Evolutionary conservation across 2,797 vertebrate genomes (phyloP).

Genomic region (Poecilia picta): DNA sequence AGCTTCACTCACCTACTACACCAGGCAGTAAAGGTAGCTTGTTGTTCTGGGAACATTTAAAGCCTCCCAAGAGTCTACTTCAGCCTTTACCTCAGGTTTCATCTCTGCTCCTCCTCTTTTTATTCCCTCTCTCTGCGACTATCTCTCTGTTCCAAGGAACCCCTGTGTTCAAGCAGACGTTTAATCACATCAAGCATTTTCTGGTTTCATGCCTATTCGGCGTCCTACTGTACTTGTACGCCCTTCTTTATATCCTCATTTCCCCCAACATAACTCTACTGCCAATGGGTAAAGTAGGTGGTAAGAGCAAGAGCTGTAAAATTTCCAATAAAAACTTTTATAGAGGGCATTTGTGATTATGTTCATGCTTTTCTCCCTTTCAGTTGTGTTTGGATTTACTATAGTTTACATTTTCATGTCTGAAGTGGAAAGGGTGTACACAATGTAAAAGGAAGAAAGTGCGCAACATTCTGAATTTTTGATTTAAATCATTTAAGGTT

Average conservation of each 20-base stretch:
- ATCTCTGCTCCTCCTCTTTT: conserved; percentile 23
- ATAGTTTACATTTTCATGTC: background rate
- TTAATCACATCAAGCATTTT: conserved; percentile 61
- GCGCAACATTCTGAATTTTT: background rate
- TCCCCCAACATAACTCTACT: conserved; percentile 15
- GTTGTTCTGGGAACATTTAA: conserved; percentile 19
- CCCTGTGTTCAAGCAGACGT: conserved; percentile 64
- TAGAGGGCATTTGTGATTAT: background rate
- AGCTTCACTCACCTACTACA: conserved; percentile 46
- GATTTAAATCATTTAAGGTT: background rate
- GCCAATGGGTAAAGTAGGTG: background rate
- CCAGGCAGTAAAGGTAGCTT: conserved; percentile 4
- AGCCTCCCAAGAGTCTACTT: conserved; percentile 36
- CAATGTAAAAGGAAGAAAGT: background rate
- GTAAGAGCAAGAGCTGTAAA: background rate
- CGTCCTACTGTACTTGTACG: conserved; percentile 24
- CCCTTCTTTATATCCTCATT: conserved; percentile 12
- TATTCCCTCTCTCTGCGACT: conserved; percentile 11
- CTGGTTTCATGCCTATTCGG: conserved; percentile 42
- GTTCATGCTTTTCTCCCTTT: background rate
- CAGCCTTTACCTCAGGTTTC: conserved; percentile 21
- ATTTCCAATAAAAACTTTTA: background rate
- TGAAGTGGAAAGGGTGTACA: background rate
- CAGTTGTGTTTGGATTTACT: background rate
- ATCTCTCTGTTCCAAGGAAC: conserved; percentile 50